A percentile compares a stretch with the other conserved stretches of the same genome.
phyloP scores from a whole-genome alignment of 2,888 invertebrate genomes.

The Tholera decimalis region DNA sequence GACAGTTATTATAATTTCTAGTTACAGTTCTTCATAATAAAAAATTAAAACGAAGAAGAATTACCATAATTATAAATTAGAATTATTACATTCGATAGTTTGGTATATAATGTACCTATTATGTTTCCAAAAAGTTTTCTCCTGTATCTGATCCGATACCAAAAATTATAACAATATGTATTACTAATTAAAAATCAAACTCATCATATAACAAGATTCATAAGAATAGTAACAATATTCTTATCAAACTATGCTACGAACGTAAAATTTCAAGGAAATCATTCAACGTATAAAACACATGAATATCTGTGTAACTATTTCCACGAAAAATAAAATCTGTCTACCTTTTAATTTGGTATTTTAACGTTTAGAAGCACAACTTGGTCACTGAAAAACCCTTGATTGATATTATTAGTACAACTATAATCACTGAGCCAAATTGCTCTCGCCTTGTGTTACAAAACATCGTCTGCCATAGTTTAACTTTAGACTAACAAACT shows the following conservation, averaged over 20 bases:
- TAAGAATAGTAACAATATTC: background rate
- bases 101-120: too few species aligned
- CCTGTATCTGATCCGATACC: too few species aligned
- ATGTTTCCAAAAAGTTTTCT: too few species aligned
- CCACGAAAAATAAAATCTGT: background rate
- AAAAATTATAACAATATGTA: too few species aligned
- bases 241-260: background rate
- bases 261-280: too few species aligned
- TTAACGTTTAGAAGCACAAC: background rate
- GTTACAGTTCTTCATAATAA: too few species aligned
- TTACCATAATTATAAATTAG: too few species aligned
- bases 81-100: too few species aligned
- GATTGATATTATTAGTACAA: constrained; percentile 23
- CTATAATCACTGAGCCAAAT: constrained; percentile 29
- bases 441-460: background rate
- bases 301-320: background rate
- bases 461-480: background rate
- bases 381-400: constrained; percentile 4
- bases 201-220: background rate
- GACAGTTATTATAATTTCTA: too few species aligned
- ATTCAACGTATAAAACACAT: background rate
- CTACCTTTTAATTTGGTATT: background rate
- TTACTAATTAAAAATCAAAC: background rate
- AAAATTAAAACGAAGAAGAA: too few species aligned
- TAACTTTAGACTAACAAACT: constrained; percentile 1